Percentiles rank a stretch among this genome's conserved stretches.
Evolutionary conservation across 2,113 vertebrate genomes (phyloP).

Genomic region (Lophotis ruficrista): DNA sequence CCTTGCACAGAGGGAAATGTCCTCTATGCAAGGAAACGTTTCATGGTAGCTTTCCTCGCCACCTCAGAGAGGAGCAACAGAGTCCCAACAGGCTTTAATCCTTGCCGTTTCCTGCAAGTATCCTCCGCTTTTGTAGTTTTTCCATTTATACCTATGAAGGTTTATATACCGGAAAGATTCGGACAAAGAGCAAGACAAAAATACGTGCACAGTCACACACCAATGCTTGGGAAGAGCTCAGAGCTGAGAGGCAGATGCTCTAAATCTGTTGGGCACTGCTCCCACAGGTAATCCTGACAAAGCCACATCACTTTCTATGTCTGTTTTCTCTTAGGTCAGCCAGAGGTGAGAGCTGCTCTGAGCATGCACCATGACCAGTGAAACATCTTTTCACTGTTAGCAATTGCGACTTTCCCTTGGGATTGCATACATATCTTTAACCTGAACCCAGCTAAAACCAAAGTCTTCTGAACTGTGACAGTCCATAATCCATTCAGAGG

Average conservation of each 20-base stretch:
- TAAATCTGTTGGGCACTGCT: background rate
- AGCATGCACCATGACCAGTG: background rate
- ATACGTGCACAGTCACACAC: background rate
- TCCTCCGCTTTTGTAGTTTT: background rate
- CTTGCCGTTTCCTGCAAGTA: background rate
- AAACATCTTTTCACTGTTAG: background rate
- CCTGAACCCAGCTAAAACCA: background rate
- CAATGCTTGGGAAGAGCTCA: fast-evolving
- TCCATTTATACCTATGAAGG: background rate
- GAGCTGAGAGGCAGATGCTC: background rate
- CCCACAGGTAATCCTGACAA: background rate
- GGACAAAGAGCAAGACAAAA: background rate
- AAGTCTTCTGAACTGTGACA: background rate
- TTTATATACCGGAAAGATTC: background rate
- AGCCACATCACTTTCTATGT: background rate
- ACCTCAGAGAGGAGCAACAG: background rate
- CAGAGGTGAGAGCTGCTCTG: background rate
- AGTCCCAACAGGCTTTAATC: background rate
- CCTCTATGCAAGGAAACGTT: background rate
- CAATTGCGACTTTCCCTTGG: background rate
- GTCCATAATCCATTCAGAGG: background rate
- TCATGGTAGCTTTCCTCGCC: background rate
- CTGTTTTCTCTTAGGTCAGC: background rate
- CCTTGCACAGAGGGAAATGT: background rate
- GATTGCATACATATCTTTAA: background rate